A percentile compares a stretch with the other conserved stretches of the same genome.
These are phyloP conservation scores for Bombus picipes DNA, from an alignment of 1,140 invertebrate species.

Conservation along the genomic window DNA sequence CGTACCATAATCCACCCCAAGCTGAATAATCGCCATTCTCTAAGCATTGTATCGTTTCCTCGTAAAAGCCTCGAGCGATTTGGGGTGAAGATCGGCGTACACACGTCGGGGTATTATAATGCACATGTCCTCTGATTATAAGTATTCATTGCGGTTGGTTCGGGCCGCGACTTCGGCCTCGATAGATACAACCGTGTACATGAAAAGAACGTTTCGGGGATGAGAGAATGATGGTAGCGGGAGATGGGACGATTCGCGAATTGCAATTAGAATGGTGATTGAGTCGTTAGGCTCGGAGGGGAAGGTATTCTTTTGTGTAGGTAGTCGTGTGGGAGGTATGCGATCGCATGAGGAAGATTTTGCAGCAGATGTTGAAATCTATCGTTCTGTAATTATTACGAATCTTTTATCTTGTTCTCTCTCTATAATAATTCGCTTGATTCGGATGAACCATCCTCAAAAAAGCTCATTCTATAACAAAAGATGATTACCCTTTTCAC, in stretches of 20 bases:
- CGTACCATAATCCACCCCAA: slow-evolving; percentile 76
- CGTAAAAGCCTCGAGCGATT: slow-evolving; percentile 61
- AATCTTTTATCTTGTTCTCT: not conserved
- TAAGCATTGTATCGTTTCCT: slow-evolving; percentile 70
- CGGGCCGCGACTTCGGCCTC: not conserved
- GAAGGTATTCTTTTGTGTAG: not conserved
- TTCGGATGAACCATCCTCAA: too few species aligned
- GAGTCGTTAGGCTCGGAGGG: not conserved
- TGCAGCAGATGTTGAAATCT: not conserved
- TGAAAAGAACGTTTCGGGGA: too few species aligned
- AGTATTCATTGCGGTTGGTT: slow-evolving; percentile 60
- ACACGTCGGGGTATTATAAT: slow-evolving; percentile 36
- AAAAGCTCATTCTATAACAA: too few species aligned
- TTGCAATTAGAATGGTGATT: slow-evolving; percentile 17
- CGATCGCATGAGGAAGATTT: not conserved
- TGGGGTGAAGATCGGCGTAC: slow-evolving; percentile 54
- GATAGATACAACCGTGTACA: not conserved
- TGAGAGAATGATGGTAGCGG: too few species aligned
- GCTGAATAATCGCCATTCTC: slow-evolving; percentile 77
- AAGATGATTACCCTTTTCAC: too few species aligned
- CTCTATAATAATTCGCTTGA: too few species aligned
- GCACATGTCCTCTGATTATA: slow-evolving; percentile 52
- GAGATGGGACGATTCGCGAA: slow-evolving; percentile 15
- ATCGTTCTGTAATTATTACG: not conserved
- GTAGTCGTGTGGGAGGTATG: not conserved